Evolutionary conservation across 2,113 vertebrate species (phyloP), one percentile per base, ranked within the genome.

Genomic region (Caranx ignobilis): DNA sequence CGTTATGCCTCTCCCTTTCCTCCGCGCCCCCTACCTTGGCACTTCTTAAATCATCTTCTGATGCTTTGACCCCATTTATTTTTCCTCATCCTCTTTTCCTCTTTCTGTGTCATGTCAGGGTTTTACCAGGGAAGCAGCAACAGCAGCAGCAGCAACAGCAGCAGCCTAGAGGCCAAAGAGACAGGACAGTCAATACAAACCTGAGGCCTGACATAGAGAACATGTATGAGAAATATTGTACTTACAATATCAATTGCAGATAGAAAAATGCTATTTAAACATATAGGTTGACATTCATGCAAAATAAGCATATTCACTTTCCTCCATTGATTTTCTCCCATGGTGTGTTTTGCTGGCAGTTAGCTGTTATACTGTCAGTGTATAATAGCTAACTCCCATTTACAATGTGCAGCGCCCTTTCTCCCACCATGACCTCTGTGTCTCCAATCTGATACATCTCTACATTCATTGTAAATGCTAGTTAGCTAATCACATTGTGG

Each of bases 401-500:
- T 66, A 54, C 34, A 74, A 59, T 60, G 39, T 34, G 37, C 43
- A 63, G 34, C 26, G 43, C 55, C 63, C 39, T 54, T 39, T 57
- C 13, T 26, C 12, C 47, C 6, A 3, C 9, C 7, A 21, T 60
- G 57, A 52, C 62, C 55, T 26, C 39, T 41, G 8, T 41, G 2
- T 41, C 39, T 10, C 39, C 11, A 41, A 43, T 57, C 45, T 50
- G 61, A 83, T 60, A 71, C 11, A 6, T 19, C 54, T 47, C 52
- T 34, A 63, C 31, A 21, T 55, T 71, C 11, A 73, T 78, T 72
- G 26, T 71, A 73, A 87, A 83, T 68, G 47, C 56, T 57, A 66
- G 76, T 63, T 63, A 64, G 41, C 54, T 82, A 79, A 83, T 70
- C 70, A 64, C 50, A 78, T 81, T 77, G 64, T 43, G 31, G 39